Percentiles rank a stretch among this genome's conserved stretches.
phyloP scores from a whole-genome alignment of 2,113 vertebrate species.

The Lichenostomus cassidix region DNA sequence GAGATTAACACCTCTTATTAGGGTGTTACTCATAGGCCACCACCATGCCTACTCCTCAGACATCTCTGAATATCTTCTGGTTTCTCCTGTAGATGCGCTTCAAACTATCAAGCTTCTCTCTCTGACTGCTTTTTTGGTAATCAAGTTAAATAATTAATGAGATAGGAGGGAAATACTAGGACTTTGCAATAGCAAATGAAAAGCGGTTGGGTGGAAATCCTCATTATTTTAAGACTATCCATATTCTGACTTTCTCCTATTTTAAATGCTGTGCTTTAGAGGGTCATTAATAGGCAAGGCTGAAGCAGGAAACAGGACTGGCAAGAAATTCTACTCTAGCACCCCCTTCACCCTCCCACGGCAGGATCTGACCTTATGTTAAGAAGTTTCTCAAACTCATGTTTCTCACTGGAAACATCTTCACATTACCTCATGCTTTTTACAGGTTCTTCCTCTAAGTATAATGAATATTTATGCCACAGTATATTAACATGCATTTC shows the following conservation, averaged over 20 bases:
- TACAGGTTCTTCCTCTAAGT: background rate
- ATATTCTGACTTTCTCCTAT: background rate
- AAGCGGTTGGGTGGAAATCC: background rate
- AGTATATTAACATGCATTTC: background rate
- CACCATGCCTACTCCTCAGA: background rate
- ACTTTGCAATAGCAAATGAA: background rate
- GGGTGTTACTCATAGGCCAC: background rate
- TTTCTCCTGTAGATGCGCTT: background rate
- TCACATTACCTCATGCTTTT: background rate
- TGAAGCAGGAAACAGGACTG: background rate
- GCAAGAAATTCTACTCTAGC: background rate
- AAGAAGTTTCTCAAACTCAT: background rate
- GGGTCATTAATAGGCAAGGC: background rate
- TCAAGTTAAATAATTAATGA: background rate
- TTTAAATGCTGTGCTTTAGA: background rate
- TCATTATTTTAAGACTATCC: background rate
- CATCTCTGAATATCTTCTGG: background rate
- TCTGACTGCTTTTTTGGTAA: background rate
- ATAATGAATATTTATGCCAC: background rate
- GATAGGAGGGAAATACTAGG: background rate
- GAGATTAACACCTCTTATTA: background rate
- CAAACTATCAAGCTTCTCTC: background rate
- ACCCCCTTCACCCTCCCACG: background rate
- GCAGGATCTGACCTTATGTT: background rate
- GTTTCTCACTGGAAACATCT: background rate